phyloP scores from a whole-genome alignment of 1,140 invertebrate genomes.

The Drosophila kikkawai region DNA sequence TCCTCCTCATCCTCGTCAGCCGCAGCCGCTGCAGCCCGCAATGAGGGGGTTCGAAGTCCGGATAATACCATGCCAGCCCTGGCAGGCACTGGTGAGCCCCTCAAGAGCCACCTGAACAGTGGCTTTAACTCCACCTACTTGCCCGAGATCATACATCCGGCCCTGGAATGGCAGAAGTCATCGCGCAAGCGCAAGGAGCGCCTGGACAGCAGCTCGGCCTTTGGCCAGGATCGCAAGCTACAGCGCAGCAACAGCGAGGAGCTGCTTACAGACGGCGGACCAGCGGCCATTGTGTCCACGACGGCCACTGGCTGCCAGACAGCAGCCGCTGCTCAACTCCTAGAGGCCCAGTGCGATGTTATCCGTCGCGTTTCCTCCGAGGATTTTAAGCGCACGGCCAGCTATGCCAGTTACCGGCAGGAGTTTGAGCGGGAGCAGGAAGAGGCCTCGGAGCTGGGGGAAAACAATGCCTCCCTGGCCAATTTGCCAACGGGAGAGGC shows the following conservation, averaged over 20 bases:
- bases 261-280: conserved; percentile 63
- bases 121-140: conserved; percentile 84
- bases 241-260: conserved; percentile 92
- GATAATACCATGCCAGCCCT: conserved; percentile 36
- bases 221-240: conserved; percentile 90
- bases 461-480: conserved; percentile 73
- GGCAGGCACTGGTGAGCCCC: conserved; percentile 13
- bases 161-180: conserved; percentile 82
- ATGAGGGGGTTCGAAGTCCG: conserved; percentile 48
- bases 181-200: conserved; percentile 91
- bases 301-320: conserved; percentile 15
- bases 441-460: conserved; percentile 42
- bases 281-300: conserved; percentile 10
- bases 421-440: conserved; percentile 67
- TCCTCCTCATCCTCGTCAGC: conserved; percentile 50
- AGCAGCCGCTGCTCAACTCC: conserved; percentile 29
- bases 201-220: conserved; percentile 88
- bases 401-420: conserved; percentile 72
- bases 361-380: conserved; percentile 81
- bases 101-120: conserved; percentile 55
- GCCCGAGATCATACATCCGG: conserved; percentile 81
- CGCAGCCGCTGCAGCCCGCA: conserved; percentile 30
- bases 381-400: conserved; percentile 79
- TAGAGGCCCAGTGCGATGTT: conserved; percentile 56
- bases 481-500: conserved; percentile 48